Percentiles rank a stretch among this genome's conserved stretches.
Evolutionary conservation across 2,113 vertebrate species (phyloP).

Genomic region (Tachycineta bicolor): DNA sequence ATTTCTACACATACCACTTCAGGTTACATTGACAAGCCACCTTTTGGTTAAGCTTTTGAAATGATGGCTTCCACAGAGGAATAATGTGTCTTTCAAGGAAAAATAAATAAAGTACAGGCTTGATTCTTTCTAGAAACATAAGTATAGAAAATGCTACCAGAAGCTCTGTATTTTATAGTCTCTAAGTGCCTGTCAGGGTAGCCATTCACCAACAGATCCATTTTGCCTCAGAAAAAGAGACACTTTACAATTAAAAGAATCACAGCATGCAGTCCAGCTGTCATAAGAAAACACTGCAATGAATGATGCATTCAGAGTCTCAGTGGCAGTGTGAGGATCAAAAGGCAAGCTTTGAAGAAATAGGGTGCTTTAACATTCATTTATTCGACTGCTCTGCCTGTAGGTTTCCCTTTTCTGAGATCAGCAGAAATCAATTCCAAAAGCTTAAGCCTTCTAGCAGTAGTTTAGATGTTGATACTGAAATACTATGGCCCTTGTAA

Average conservation of each 20-base stretch:
- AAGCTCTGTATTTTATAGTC: neutral
- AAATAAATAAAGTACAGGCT: neutral
- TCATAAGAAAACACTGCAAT: constrained; percentile 8
- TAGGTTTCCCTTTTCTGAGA: constrained; percentile 23
- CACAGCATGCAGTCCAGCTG: neutral
- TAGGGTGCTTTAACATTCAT: neutral
- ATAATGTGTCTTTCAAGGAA: neutral
- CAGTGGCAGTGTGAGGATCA: neutral
- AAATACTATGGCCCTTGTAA: constrained; percentile 24
- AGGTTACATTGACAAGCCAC: neutral
- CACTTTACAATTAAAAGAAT: constrained; percentile 1
- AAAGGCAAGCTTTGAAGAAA: constrained; percentile 41
- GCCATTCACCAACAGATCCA: neutral
- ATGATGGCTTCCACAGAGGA: neutral
- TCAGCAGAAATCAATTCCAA: constrained; percentile 24
- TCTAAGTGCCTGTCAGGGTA: neutral
- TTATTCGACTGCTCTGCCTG: constrained; percentile 2
- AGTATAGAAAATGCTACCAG: neutral
- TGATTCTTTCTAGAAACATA: neutral
- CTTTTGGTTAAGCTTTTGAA: neutral
- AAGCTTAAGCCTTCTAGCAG: neutral
- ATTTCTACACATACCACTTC: neutral
- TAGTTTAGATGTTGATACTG: neutral
- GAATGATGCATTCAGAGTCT: constrained; percentile 22
- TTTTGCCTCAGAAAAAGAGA: constrained; percentile 8